These are phyloP conservation scores for Sinhomidia bicolor DNA, from an alignment of 2,888 invertebrate species.

Conservation along the genomic window DNA sequence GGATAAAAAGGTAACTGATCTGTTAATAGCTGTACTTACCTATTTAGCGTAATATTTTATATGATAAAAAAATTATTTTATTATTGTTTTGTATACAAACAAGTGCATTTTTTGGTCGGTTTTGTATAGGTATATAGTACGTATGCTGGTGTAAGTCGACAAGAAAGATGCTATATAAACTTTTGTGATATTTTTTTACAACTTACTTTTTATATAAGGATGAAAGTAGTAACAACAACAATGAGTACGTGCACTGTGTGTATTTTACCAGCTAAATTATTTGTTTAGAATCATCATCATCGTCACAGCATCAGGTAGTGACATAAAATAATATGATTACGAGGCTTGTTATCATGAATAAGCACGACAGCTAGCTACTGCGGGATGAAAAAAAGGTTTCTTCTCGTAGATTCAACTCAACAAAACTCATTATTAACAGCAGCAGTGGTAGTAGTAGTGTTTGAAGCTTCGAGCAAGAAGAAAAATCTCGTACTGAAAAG, in stretches of 20 bases:
- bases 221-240: too few relatives aligned
- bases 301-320: constrained; percentile 13
- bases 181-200: too few relatives aligned
- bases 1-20: constrained; percentile 41
- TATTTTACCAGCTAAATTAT: background rate
- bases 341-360: constrained; percentile 27
- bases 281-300: constrained; percentile 6
- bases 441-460: too few relatives aligned
- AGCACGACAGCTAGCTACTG: constrained; percentile 21
- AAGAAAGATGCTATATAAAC: too few relatives aligned
- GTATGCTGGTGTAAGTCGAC: too few relatives aligned
- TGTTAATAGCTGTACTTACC: constrained; percentile 31
- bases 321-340: constrained; percentile 41
- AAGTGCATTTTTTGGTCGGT: background rate
- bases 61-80: background rate
- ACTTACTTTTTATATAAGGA: too few relatives aligned
- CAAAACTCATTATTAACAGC: constrained; percentile 6
- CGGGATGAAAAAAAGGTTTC: background rate
- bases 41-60: background rate
- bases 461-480: constrained; percentile 13
- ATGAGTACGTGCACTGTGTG: background rate
- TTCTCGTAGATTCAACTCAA: background rate
- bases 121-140: background rate
- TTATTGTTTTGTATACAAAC: background rate
- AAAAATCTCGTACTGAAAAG: constrained; percentile 30